Evolutionary conservation across 2,888 invertebrate genomes (phyloP), one percentile per base, ranked within the genome.

Genomic region (Limnephilus marmoratus): DNA sequence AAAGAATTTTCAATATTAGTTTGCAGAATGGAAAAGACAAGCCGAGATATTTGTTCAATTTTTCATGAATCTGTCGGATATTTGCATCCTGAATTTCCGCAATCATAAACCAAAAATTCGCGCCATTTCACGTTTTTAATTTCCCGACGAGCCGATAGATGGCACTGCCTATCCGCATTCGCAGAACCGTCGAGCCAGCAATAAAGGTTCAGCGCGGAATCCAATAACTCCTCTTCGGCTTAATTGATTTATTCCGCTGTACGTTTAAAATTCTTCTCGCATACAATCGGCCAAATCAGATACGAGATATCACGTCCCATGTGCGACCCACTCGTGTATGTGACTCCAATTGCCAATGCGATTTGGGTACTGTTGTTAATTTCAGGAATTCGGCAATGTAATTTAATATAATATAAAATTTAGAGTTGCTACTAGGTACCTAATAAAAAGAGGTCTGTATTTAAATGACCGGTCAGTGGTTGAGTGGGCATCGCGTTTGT

Each of bases 271-370:
- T 89, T 53, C 89, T 68, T 45, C 37, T 31, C 53, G 68, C 89
- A 34, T 89, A 29, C 89, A 68, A 89, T 89, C 89, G 80, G 89
- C 68, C 31, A 80, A 89, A 89, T 89, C 89, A 89, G 89, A 89
- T 68, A 34, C 34, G 37, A 68, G 68, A 68, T 24, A 68, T 24
- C 68, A 68, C 68, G 68, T 68, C 68, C 68, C 24, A 24, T 68
- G 68, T 24, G n/a, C 49, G 24, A 29, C 86, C 45, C 49, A 53
- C 86, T 37, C 83, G 37, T 3, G 37, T 37, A 34, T 83, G 83
- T 83, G 83, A 83, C 83, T 37, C 37, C 24, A 37, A 83, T 83
- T 83, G 34, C 24, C 34, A 83, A 83, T 83, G 13, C 34, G 37
- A 18, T 34, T 34, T 18, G 15, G 83, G 37, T 24, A 68, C 68